Conservation (phyloP, 35 echinoderm and acorn worm genomes). For the Lytechinus variegatus region DNA sequence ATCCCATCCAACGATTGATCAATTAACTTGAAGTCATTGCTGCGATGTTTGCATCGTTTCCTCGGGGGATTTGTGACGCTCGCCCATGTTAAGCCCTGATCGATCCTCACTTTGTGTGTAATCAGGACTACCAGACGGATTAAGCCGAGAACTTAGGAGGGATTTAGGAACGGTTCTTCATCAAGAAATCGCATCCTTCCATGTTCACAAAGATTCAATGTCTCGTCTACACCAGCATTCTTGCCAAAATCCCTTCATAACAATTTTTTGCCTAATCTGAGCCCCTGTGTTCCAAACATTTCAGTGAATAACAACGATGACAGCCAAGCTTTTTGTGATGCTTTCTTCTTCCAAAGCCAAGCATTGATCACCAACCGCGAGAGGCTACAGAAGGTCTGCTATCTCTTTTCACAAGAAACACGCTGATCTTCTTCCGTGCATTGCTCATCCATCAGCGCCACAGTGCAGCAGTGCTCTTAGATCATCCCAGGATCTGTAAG, state of each 20-base stretch:
- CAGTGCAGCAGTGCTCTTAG: background rate
- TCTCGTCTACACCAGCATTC: background rate
- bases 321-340: background rate
- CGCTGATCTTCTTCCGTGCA: background rate
- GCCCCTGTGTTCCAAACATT: background rate
- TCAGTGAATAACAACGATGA: background rate
- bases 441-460: background rate
- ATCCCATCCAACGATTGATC: background rate
- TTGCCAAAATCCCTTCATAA: background rate
- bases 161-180: background rate
- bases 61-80: background rate
- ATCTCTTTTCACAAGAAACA: background rate
- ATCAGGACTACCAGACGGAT: background rate
- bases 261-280: background rate
- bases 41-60: background rate
- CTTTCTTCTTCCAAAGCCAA: background rate
- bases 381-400: background rate
- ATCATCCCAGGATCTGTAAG: slow-evolving; percentile 8
- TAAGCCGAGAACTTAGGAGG: background rate
- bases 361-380: background rate
- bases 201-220: background rate
- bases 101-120: background rate
- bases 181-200: background rate
- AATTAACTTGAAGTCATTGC: slow-evolving; percentile 18
- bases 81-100: background rate